Evolutionary conservation across 35 echinoderm and acorn worm genomes (phyloP), one percentile per base, ranked within the genome.

Genomic region (Chiridota heheva): DNA sequence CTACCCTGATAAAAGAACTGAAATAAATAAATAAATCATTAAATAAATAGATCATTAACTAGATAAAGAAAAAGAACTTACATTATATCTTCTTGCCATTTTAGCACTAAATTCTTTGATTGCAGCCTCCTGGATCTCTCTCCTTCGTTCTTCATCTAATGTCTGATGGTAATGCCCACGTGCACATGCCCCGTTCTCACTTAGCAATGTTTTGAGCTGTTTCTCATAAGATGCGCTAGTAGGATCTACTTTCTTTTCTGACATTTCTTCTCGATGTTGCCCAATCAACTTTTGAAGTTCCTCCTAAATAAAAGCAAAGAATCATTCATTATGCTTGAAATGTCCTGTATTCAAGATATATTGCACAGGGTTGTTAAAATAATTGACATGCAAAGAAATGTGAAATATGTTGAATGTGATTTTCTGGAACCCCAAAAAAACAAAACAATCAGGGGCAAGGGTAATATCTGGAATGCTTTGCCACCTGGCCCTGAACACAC

Each of bases 61-160:
- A n/a, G n/a, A n/a, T n/a, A n/a, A n/a, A n/a, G n/a, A 67, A 3
- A 15, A 1, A 28, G 16, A 7, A 77, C 73, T 77, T 18, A 77
- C 73, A 77, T 58, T 77, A 36, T 77, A 77, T 28, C 73, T 28
- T 38, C 73, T 77, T 46, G 47, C 60, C 48, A 77, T 77, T 32
- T 77, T 77, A 12, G 73, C 73, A 77, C 55, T 77, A 39, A 77
- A 77, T 25, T 77, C 73, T 31, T 60, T 55, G 4, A 77, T 55
- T 22, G 73, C 73, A 34, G 73, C 73, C 43, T 77, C 73, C 30
- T 77, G 73, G 55, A 77, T 77, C 39, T 77, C 46, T 77, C 55
- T 77, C 28, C 73, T 77, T 39, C 73, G 36, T 35, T 38, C 47
- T 77, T 77, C 73, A 58, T 77, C 73, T 13, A 77, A 58, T 37